A percentile compares a stretch with the other conserved stretches of the same genome.
Evolutionary conservation across 2,113 vertebrate genomes (phyloP).

Genomic region (Melanerpes aurifrons): DNA sequence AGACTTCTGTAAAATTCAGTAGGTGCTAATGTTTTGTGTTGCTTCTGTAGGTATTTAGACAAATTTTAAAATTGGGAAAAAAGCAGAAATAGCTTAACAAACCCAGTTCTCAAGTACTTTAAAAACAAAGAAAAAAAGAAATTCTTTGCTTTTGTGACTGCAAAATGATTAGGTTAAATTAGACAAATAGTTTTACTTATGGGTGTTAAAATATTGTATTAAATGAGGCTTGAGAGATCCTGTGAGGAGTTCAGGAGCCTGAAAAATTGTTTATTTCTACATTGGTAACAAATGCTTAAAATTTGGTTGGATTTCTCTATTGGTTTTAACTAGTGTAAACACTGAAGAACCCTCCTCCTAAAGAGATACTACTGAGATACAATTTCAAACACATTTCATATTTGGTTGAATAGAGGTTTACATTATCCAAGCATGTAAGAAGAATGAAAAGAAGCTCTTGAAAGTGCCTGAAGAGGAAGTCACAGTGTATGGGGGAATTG

Average conservation of each 20-base stretch:
- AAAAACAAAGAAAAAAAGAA: not conserved
- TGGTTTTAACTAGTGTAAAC: not conserved
- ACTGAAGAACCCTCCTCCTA: not conserved
- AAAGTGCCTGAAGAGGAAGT: not conserved
- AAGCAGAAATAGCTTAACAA: not conserved
- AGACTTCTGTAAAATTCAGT: not conserved
- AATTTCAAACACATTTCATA: not conserved
- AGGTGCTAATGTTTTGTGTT: not conserved
- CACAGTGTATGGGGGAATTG: rapidly evolving
- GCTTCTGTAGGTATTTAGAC: not conserved
- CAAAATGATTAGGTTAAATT: not conserved
- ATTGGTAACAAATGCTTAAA: not conserved
- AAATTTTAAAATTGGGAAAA: not conserved
- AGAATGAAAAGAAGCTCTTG: not conserved
- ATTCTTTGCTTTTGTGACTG: not conserved
- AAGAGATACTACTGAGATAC: not conserved
- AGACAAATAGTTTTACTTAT: not conserved
- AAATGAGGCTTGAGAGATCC: not conserved
- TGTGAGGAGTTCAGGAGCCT: not conserved
- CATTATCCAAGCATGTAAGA: not conserved
- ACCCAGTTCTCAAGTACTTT: not conserved
- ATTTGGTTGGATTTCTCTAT: not conserved
- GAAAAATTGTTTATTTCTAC: not conserved
- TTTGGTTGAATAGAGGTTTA: not conserved
- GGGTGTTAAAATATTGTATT: not conserved